Conservation (phyloP, 2,797 vertebrate genomes). For the Smutsia temminckii region DNA sequence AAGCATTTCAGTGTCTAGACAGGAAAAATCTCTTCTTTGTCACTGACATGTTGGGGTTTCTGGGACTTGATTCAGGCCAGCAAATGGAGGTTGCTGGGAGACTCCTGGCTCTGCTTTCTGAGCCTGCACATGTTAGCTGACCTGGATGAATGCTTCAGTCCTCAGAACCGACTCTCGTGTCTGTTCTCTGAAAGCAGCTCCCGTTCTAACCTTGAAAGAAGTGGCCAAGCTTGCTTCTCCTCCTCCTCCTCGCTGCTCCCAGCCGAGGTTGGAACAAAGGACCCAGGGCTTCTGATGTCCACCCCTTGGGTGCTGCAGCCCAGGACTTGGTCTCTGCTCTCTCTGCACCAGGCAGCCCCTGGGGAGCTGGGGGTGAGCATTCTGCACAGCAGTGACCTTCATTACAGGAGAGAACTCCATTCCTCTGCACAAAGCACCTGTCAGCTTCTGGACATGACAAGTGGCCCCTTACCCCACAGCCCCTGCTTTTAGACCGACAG, state of each 20-base stretch:
- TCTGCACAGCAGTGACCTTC: neutral
- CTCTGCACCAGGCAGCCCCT: neutral
- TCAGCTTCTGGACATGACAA: accelerated
- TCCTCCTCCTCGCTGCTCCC: neutral
- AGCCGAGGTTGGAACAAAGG: neutral
- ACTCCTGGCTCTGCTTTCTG: neutral
- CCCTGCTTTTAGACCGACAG: neutral
- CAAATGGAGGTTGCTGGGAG: neutral
- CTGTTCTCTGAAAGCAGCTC: neutral
- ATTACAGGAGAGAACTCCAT: neutral
- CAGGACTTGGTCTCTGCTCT: neutral
- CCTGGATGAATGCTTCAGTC: neutral
- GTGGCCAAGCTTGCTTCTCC: neutral
- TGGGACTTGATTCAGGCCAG: neutral
- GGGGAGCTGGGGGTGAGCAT: neutral
- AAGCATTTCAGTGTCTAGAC: conserved; percentile 61
- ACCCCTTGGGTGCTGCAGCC: neutral
- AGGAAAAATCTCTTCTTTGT: conserved; percentile 63
- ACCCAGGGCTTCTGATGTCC: neutral
- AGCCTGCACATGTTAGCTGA: neutral
- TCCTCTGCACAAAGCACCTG: neutral
- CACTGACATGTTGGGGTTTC: neutral
- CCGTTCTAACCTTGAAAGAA: neutral
- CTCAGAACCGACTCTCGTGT: neutral
- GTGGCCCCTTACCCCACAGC: no score